Evolutionary conservation across 2,113 vertebrate genomes (phyloP), one percentile per base, ranked within the genome.

Genomic region (Pipa parva): DNA sequence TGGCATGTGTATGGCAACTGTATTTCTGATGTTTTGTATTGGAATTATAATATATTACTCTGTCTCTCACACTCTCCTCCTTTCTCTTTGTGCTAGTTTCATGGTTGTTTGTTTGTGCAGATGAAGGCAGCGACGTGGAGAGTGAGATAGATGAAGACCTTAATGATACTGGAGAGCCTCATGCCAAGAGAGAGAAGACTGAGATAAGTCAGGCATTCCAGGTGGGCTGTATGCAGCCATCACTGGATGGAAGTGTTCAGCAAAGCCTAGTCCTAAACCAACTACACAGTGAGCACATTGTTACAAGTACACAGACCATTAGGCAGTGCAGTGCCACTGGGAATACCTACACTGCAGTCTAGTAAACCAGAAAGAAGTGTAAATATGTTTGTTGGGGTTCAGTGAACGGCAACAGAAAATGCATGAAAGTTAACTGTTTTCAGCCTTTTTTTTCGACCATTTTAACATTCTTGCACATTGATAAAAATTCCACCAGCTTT

Each of bases 71-170:
- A 45, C 62, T 73, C 71, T 64, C 59, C 70, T n/a, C 37, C 54
- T 45, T 58, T 0, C 1, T 36, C 73, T 64, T 61, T 27, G 3
- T 59, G 37, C 31, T 74, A 63, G 46, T 79, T 79, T 76, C 66
- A 56, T 73, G 37, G 17, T 83, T 73, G 2, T 83, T 80, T 84
- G 71, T 87, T 73, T 82, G 66, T 85, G 67, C 83, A 91, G 89
- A 90, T 85, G 89, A 91, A 75, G 89, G 88, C 78, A 91, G 89
- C 5, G 89, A 91, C 79, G 86, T 91, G 58, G 89, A 91, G 73
- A 91, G 89, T 48, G 89, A 91, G 75, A 89, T 89, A 80, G 89
- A 91, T 42, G 89, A 91, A 82, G 89, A 91, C 55, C 74, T 90
- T 72, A 88, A 91, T 72, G 89, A 91, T 71, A 84, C 83, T 76